phyloP scores from a whole-genome alignment of 2,797 vertebrate species.

The Phoeniculus purpureus region DNA sequence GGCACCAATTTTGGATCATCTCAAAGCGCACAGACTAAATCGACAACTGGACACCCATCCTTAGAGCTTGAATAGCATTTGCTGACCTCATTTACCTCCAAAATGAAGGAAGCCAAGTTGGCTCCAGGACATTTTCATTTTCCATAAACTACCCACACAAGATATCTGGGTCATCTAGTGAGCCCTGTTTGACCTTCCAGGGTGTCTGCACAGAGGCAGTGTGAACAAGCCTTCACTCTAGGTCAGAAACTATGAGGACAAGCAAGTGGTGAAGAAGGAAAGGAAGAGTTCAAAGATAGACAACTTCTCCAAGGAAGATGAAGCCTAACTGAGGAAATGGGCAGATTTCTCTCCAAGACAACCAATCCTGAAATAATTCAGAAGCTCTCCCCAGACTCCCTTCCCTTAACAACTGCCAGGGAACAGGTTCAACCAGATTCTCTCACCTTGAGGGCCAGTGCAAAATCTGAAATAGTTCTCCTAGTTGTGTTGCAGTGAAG shows the following conservation, averaged over 20 bases:
- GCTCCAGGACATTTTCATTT: neutral
- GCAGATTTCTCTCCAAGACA: neutral
- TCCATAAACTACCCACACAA: neutral
- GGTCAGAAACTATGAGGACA: neutral
- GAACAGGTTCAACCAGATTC: neutral
- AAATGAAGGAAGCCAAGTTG: neutral
- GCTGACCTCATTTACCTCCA: neutral
- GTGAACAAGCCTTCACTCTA: neutral
- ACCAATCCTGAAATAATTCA: neutral
- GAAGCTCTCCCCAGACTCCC: neutral
- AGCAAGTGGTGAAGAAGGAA: neutral
- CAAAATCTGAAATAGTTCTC: neutral
- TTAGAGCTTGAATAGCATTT: fast-evolving
- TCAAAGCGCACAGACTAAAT: neutral
- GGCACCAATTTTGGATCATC: neutral
- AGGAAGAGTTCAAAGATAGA: neutral
- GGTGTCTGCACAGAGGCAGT: neutral
- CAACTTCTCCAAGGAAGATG: neutral
- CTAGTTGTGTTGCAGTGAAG: neutral
- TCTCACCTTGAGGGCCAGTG: neutral
- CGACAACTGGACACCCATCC: neutral
- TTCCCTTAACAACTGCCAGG: neutral
- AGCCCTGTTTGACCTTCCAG: neutral
- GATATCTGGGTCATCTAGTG: fast-evolving
- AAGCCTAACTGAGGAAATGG: neutral